Base-by-base conservation (phyloP, 2,113 vertebrate genomes). In the Elaphurus davidianus region DNA sequence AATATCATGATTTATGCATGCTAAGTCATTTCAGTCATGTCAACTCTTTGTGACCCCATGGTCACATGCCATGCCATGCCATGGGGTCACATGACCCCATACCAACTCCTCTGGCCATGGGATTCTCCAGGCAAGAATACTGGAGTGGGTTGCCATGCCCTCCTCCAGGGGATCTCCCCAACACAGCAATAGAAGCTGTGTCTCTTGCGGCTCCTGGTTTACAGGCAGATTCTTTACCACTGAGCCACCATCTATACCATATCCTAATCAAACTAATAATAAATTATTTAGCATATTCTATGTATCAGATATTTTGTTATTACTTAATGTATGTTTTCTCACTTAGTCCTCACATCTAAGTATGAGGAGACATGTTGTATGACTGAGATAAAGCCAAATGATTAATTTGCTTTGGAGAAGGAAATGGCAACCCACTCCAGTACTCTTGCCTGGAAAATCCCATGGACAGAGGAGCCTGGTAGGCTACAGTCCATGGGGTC, bases 171-270 rank as follows among this genome's bases (percentile, higher is more conserved):
- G n/a, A 12, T 36, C 4, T 71, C 36, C n/a, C n/a, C 0, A 0
- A 10, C 0, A 0, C n/a, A 21, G n/a, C 4, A 33, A 36, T 11
- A 5, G n/a, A 71, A 71, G 7, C 62, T n/a, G 15, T 33, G 62
- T 67, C 3, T 36, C n/a, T 17, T 23, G 67, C 0, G 0, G 17
- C n/a, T 36, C n/a, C n/a, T 36, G n/a, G 17, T 6, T 71, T 36
- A 12, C 67, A 71, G 9, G 64, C n/a, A 36, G n/a, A 36, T 36
- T 71, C n/a, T 71, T 71, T 21, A 71, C n/a, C 7, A 71, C n/a
- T 23, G 67, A 36, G 67, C 19, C 64, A 71, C 9, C 19, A 7
- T 52, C 8, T 52, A 60, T 27, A 52, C 6, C 4, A 84, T 50
- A 84, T 71, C 11, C 4, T 16, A 33, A 52, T 17, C 25, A 36